Percentiles rank a stretch among this genome's conserved stretches.
Conservation (phyloP, 2,113 vertebrate species). For the Passerina amoena region DNA sequence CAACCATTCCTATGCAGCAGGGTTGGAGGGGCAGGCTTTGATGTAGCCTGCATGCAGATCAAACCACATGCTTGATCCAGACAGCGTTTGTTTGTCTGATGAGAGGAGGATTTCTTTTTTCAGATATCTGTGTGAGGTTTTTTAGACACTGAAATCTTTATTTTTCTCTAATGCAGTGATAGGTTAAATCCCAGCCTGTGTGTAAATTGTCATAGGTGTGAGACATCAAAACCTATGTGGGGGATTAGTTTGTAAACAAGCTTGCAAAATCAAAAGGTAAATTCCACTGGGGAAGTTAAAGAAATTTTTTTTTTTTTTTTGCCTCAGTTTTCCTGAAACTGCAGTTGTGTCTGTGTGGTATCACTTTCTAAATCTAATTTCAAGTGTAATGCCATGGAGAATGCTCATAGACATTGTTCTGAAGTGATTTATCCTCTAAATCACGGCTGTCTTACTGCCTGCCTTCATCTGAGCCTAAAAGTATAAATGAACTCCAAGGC, state of each 20-base stretch:
- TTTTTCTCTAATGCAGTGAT: not conserved
- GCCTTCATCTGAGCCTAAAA: conserved; percentile 82
- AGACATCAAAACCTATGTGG: not conserved
- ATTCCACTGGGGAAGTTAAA: not conserved
- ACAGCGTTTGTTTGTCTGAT: not conserved
- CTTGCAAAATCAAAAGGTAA: not conserved
- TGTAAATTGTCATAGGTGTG: not conserved
- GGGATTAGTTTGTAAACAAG: not conserved
- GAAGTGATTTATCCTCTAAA: conserved; percentile 69
- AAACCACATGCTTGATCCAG: not conserved
- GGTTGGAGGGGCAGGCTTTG: not conserved
- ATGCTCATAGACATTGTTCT: conserved; percentile 45
- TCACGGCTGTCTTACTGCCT: conserved; percentile 52
- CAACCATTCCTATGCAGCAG: not conserved
- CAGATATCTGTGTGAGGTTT: not conserved
- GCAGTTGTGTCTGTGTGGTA: not conserved
- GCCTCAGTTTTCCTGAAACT: not conserved
- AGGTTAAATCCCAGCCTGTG: not conserved
- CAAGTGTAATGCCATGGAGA: conserved; percentile 26
- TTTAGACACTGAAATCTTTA: not conserved
- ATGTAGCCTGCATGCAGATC: not conserved
- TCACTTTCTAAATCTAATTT: conserved; percentile 48
- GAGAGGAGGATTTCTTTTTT: not conserved
- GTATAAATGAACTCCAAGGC: conserved; percentile 77
- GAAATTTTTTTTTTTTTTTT: not conserved